A percentile compares a stretch with the other conserved stretches of the same genome.
Conservation (phyloP, 2,113 vertebrate species). For the Campylomormyrus numenius region DNA sequence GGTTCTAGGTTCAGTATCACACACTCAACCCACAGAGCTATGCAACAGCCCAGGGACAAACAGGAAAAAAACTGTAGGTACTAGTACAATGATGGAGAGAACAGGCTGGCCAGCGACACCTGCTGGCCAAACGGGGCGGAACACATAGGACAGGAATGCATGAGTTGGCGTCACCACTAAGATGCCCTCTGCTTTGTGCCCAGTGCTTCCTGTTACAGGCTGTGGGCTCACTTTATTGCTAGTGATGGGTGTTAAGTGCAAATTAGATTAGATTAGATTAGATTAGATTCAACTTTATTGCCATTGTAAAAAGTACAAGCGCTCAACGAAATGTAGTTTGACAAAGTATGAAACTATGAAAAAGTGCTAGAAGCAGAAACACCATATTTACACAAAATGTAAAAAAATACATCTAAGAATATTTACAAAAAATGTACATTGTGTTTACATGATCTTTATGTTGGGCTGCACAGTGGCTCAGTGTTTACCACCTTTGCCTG, state of each 20-base stretch:
- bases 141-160: too few species aligned
- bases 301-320: not conserved
- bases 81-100: too few species aligned
- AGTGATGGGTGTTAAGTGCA: not conserved
- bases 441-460: not conserved
- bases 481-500: not conserved
- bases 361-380: not conserved
- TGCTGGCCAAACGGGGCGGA: too few species aligned
- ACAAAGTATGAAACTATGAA: not conserved
- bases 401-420: not conserved
- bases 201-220: not conserved
- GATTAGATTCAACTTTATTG: not conserved
- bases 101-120: too few species aligned
- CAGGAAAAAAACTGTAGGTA: too few species aligned
- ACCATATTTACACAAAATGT: not conserved
- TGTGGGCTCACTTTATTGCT: not conserved
- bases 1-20: fast-evolving
- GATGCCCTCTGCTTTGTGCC: not conserved
- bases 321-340: not conserved
- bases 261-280: not conserved
- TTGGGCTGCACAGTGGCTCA: not conserved
- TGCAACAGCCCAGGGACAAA: too few species aligned
- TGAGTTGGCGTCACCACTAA: too few species aligned
- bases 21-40: too few species aligned
- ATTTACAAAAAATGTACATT: not conserved